phyloP scores from a whole-genome alignment of 2,797 vertebrate species.

The Zenarchopterus dispar region DNA sequence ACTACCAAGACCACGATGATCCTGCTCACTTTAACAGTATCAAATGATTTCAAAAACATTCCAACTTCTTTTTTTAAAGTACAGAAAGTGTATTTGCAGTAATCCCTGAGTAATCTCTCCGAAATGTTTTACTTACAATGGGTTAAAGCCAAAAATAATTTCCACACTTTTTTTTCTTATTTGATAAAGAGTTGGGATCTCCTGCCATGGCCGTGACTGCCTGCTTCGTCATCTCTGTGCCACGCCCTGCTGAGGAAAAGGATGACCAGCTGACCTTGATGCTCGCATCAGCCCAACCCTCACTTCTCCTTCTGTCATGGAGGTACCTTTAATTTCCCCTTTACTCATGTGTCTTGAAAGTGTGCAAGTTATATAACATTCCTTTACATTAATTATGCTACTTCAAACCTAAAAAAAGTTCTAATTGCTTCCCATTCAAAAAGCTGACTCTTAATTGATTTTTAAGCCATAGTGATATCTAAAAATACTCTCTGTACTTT shows the following conservation, averaged over 20 bases:
- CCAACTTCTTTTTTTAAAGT: slow-evolving; percentile 15
- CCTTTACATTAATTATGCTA: slow-evolving; percentile 16
- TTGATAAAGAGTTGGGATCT: slow-evolving; percentile 62
- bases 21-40: slow-evolving; percentile 12
- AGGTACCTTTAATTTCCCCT: slow-evolving; percentile 43
- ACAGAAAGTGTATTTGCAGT: slow-evolving; percentile 7
- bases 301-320: slow-evolving; percentile 27
- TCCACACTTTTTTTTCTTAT: slow-evolving; percentile 30
- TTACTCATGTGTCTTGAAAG: slow-evolving; percentile 21
- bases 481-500: slow-evolving; percentile 11
- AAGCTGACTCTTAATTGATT: background rate
- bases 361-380: slow-evolving; percentile 30
- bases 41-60: slow-evolving; percentile 4
- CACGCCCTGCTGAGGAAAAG: slow-evolving; percentile 78
- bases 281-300: slow-evolving; percentile 62
- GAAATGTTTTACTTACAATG: slow-evolving; percentile 23
- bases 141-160: slow-evolving; percentile 12
- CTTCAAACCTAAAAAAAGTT: slow-evolving; percentile 1
- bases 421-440: slow-evolving; percentile 13
- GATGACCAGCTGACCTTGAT: slow-evolving; percentile 78
- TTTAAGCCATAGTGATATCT: slow-evolving; percentile 16
- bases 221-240: slow-evolving; percentile 77
- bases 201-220: slow-evolving; percentile 68
- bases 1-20: slow-evolving; percentile 30
- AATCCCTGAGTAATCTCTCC: slow-evolving; percentile 22